These are phyloP conservation scores for Drosophila subobscura DNA, from an alignment of 1,140 invertebrate species.

Conservation along the genomic window DNA sequence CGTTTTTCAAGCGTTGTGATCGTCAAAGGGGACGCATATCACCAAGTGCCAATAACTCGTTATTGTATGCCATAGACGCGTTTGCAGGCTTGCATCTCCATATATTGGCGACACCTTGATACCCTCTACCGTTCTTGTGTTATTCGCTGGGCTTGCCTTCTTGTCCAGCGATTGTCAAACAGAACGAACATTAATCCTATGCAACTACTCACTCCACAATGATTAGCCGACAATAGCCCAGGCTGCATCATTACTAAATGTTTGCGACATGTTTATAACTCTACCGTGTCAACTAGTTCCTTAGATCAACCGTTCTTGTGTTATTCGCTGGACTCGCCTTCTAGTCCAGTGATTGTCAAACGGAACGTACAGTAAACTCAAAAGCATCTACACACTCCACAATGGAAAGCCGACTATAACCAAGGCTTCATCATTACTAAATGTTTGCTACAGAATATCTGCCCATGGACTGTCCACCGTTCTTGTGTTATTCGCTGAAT, in stretches of 20 bases:
- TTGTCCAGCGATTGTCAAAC: constrained; percentile 68
- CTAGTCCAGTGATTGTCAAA: constrained; percentile 35
- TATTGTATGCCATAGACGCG: constrained; percentile 63
- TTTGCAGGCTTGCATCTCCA: constrained; percentile 71
- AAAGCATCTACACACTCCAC: constrained; percentile 13
- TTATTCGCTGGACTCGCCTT: constrained; percentile 20
- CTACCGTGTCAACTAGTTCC: too few relatives aligned
- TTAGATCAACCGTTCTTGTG: constrained; percentile 15
- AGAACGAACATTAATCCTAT: constrained; percentile 58
- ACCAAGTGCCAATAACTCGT: constrained; percentile 74
- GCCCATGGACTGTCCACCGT: constrained; percentile 20
- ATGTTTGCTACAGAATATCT: constrained; percentile 1
- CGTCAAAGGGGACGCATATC: constrained; percentile 71
- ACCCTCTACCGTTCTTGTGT: constrained; percentile 55
- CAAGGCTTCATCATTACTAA: constrained; percentile 14
- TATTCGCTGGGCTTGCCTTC: constrained; percentile 41
- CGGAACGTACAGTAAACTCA: constrained; percentile 26
- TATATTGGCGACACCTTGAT: constrained; percentile 69
- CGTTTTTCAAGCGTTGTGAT: constrained; percentile 54
- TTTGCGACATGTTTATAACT: constrained; percentile 16
- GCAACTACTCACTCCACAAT: constrained; percentile 40
- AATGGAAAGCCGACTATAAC: constrained; percentile 3
- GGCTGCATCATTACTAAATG: constrained; percentile 38
- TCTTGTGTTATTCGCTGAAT: constrained; percentile 74
- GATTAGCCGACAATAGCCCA: constrained; percentile 24